Percentiles rank a stretch among this genome's conserved stretches.
Evolutionary conservation across 1,140 invertebrate genomes (phyloP).

Genomic region (Drepana arcuata): DNA sequence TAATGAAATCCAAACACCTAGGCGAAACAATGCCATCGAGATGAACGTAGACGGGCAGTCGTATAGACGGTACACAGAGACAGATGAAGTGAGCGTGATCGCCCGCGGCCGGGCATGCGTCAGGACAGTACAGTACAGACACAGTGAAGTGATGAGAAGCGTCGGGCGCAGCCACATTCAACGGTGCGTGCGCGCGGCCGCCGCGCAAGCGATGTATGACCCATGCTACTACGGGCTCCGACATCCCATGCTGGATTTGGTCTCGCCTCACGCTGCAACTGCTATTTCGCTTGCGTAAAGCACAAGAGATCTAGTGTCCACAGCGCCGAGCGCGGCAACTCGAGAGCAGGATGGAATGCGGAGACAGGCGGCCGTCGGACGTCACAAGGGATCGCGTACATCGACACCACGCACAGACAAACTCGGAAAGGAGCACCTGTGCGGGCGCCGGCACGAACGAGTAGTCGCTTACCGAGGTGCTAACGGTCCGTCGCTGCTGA

Average conservation of each 20-base stretch:
- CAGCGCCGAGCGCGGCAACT: conserved; percentile 11
- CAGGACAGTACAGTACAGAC: conserved; percentile 69
- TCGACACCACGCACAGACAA: conserved; percentile 54
- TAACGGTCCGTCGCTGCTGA: conserved; percentile 70
- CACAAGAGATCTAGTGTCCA: no score
- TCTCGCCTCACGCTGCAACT: no score
- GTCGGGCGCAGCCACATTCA: conserved; percentile 69
- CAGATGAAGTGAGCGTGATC: conserved; percentile 70
- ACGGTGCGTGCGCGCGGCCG: conserved; percentile 66
- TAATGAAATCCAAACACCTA: conserved; percentile 62
- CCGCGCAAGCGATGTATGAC: conserved; percentile 69
- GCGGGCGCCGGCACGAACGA: conserved; percentile 41
- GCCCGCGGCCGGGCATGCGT: conserved; percentile 66
- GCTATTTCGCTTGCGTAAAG: no score
- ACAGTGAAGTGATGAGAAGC: conserved; percentile 70
- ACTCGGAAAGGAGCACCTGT: conserved; percentile 31
- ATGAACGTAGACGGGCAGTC: conserved; percentile 62
- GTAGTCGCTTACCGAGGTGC: conserved; percentile 63
- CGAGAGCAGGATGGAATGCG: conserved; percentile 1
- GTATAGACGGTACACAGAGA: conserved; percentile 65
- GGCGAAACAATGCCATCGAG: conserved; percentile 60
- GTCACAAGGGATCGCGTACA: conserved; percentile 29
- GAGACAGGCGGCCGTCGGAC: conserved; percentile 1
- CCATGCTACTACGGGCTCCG: conserved; percentile 64
- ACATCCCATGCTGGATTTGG: conserved; percentile 18